These are phyloP conservation scores for Brachyptera risi DNA, from an alignment of 2,888 invertebrate genomes.

Conservation along the genomic window DNA sequence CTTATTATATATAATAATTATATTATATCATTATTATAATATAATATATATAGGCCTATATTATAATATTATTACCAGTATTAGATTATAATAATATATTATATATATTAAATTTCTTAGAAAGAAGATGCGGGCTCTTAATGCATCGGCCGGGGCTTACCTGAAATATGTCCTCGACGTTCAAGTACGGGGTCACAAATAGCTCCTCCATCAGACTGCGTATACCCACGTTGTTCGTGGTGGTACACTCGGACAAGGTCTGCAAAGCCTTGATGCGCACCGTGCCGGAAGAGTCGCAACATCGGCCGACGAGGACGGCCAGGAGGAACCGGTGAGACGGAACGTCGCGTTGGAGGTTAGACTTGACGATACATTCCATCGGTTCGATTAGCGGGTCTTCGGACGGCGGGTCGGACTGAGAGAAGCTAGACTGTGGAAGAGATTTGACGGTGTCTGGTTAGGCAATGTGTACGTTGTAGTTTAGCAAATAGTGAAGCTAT, in stretches of 20 bases:
- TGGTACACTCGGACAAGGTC: constrained; percentile 52
- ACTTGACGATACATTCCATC: background rate
- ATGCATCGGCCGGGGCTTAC: no score
- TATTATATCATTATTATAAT: no score
- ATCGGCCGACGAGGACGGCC: constrained; percentile 20
- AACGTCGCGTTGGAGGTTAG: constrained; percentile 20
- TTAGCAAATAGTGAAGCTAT: no score
- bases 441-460: no score
- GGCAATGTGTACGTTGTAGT: no score
- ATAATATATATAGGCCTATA: no score
- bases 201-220: constrained; percentile 35
- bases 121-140: no score
- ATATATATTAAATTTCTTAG: no score
- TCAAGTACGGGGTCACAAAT: constrained; percentile 31
- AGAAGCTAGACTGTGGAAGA: background rate
- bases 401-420: background rate
- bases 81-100: no score
- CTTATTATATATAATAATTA: no score
- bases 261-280: constrained; percentile 60
- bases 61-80: no score
- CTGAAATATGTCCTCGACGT: no score
- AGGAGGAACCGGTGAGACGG: constrained; percentile 24
- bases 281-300: constrained; percentile 52
- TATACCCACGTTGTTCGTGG: constrained; percentile 35
- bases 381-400: background rate